Evolutionary conservation across 2,888 invertebrate species (phyloP).

Genomic region (Charanyca ferruginea): DNA sequence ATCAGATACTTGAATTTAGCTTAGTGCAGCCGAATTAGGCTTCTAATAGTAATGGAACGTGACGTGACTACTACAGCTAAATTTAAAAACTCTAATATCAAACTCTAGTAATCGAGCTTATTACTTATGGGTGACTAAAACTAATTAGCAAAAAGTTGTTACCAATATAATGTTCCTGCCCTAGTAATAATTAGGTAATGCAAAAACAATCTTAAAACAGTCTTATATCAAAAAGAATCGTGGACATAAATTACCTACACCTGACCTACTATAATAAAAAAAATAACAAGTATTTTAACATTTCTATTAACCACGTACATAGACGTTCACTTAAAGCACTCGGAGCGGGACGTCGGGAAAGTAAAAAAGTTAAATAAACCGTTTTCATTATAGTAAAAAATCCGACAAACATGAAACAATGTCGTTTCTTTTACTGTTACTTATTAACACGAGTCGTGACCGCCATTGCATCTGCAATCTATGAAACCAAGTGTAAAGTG

Average conservation of each 20-base stretch:
- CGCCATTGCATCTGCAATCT: constrained; percentile 4
- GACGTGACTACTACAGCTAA: constrained; percentile 30
- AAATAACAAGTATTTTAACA: constrained; percentile 31
- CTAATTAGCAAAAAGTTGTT: background rate
- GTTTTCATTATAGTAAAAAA: constrained; percentile 30
- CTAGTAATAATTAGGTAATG: background rate
- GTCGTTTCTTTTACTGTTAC: constrained; percentile 17
- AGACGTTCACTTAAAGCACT: constrained; percentile 24
- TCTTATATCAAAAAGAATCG: background rate
- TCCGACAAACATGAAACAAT: constrained; percentile 18
- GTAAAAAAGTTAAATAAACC: constrained; percentile 26
- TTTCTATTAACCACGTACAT: constrained; percentile 27
- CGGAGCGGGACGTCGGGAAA: constrained; percentile 15
- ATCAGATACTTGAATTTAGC: too few relatives aligned
- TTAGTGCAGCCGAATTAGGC: too few relatives aligned
- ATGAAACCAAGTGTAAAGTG: background rate
- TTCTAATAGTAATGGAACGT: constrained; percentile 34
- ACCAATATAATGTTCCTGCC: background rate
- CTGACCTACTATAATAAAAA: background rate
- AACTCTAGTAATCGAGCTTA: constrained; percentile 8
- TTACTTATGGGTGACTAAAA: background rate
- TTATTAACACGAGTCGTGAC: constrained; percentile 9
- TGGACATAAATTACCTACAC: background rate
- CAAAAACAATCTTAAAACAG: background rate
- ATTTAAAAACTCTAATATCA: constrained; percentile 21